Base-by-base conservation (phyloP, 2,113 vertebrate genomes). In the Anser cygnoides region DNA sequence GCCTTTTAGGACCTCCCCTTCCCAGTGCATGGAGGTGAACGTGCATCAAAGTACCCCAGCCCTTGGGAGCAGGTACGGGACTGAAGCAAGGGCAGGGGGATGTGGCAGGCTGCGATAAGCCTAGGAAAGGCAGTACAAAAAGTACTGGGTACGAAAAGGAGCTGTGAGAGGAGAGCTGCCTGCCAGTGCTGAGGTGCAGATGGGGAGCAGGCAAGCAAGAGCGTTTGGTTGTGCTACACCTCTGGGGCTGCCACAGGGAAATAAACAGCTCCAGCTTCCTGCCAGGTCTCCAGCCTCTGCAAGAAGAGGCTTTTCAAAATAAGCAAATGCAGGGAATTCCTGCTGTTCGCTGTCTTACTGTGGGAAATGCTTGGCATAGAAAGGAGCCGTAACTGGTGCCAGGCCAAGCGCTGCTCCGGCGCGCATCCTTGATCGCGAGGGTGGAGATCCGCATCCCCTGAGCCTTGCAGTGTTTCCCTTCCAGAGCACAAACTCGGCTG, bases 251-350 rank as follows among this genome's bases (percentile, higher is more conserved):
- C 67, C 35, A 57, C 1, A 11, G 41, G 76, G 75, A 79, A 90
- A 84, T 22, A 80, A 89, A 89, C 81, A 92, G 72, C 50, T 78
- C 61, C 84, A 67, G 68, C 78, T 96, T 84, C 84, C 89, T 85
- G 74, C 49, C 78, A 67, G 93, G 37, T 85, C 81, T 82, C 84
- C 65, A 92, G 89, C 74, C 29, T 87, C 81, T 79, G 61, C 71
- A 79, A n/a, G 26, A 90, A 94, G 91, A 68, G 66, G 17, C 2
- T 4, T 74, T 62, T 78, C 19, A 75, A 92, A 84, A 46, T 15
- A 88, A 94, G 58, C 58, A 87, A 74, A 66, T 10, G 23, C 19
- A 68, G 44, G 74, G 87, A 82, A 85, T 75, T 87, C 77, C 81
- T 93, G 82, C 87, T 81, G 68, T 79, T 82, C 49, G 66, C 80